Base-by-base conservation (phyloP, 92 coral and sea anemone genomes). In the Meandrina meandrites region DNA sequence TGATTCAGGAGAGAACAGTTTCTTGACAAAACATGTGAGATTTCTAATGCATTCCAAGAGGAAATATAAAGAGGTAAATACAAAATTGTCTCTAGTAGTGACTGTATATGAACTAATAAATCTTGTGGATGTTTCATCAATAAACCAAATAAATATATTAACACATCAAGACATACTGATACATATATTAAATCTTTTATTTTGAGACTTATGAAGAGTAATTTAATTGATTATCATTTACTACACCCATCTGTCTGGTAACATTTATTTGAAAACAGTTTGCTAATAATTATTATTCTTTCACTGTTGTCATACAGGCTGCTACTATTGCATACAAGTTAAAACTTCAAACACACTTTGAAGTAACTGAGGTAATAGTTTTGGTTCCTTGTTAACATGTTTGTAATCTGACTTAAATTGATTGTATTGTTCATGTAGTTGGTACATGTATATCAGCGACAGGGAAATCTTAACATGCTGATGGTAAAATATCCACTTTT, bases 291-390 rank as follows among this genome's bases (percentile, higher is more conserved):
- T 40, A 40, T 40, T 40, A 5, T 22, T 22, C 45, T 91, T 80
- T 18, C 45, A 81, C 78, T 82, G 30, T 12, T 60, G 13, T 37
- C 11, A 54, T 51, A 48, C 74, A 94, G 98, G 98, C 98, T 83
- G 98, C 91, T 74, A 94, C 94, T 12, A 88, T 96, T 88, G 96
- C 98, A 50, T 82, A 67, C 90, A 97, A 97, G 88, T 91, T 97
- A 45, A 91, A 90, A 58, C 95, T 97, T 40, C 99, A 97, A 62
- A 93, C 93, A 47, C 92, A 90, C 36, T 97, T 97, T 95, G 95
- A 97, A 70, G 97, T 94, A 31, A 88, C 88, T 78, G 99, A 97
- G 96, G 99, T 96, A 50, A 73, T 1, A 40, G 7, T 27, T 85
- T 15, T 15, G 2, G 10, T 17, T 34, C 10, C 24, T 70, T 71